Evolutionary conservation across 2,797 vertebrate genomes (phyloP), one percentile per base, ranked within the genome.

Genomic region (Myotis pilosus): DNA sequence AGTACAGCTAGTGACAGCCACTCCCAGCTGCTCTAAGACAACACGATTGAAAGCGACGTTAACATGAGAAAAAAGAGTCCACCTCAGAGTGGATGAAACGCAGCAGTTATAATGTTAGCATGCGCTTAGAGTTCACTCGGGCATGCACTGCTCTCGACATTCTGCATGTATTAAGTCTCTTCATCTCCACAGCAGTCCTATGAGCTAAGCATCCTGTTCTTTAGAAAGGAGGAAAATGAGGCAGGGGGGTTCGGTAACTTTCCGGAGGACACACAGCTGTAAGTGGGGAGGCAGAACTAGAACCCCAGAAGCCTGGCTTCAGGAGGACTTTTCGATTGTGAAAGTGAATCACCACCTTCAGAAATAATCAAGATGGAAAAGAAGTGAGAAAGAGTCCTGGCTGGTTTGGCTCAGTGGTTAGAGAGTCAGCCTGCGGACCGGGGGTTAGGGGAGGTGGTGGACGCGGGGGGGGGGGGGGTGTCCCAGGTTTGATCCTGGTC

Each of bases 211-310:
- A 78, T 51, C 22, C 36, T 28, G 9, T 4, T 53, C 88, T 87
- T 95, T 62, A 83, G 75, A 92, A 75, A 79, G 51, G 80, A 89
- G 41, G 53, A 88, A 66, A 55, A 60, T 16, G 84, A 79, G 80
- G 17, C 41, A 91, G 33, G 86, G 66, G 82, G 5, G 23, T 81
- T 72, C 60, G 76, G 28, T 78, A 38, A 69, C 12, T 92, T 95
- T 86, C 38, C 9, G 17, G 36, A 82, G 41, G 38, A 69, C 57
- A 91, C 44, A n/a, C 16, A 86, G 62, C 75, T 22, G 60, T 44
- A 66, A 68, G 23, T 41, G 9, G 69, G 49, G 20, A 68, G 20
- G 49, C 25, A 49, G 86, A 92, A 69, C 76, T 53, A 78, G 76
- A 79, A 90, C 38, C 41, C 41, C 22, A 62, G 69, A 10, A 30